Base-by-base conservation (phyloP, 2,888 invertebrate species). In the Drosophila kanekoi region DNA sequence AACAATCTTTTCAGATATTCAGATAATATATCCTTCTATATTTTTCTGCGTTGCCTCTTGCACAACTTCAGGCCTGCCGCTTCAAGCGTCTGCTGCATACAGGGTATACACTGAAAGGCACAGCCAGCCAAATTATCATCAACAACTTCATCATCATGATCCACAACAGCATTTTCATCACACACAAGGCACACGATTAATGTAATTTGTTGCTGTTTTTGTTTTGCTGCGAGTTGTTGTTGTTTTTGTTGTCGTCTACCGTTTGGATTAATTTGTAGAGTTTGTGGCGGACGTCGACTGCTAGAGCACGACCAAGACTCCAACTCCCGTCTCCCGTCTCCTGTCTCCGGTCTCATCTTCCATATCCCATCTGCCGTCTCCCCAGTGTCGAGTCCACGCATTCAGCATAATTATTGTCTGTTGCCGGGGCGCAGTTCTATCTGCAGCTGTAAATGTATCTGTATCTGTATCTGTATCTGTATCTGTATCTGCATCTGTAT, bases 201-300 rank as follows among this genome's bases (percentile, higher is more conserved):
- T 82, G 75, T 77, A 75, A 86, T 85, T 87, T 81, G 61, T 68
- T 77, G 75, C 43, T 79, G 60, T 66, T 79, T 57, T 68, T 72
- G 28, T 65, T 63, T 62, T n/a, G 44, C 23, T 28, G 28, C 28
- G 8, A 28, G 28, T 51, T 63, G 56, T 62, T 63, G 51, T 23
- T 58, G 52, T 52, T 71, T 38, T 63, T 67, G 60, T 59, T 72
- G 69, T 74, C 78, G 75, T 78, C 87, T 80, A 86, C 84, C 84
- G 81, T 83, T 86, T 73, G 89, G 89, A 89, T 85, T 85, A 85
- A 85, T 85, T 85, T 85, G 89, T 84, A 87, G 72, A 80, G 77
- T 70, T 77, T 80, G 77, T 61, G 62, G 64, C 60, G 67, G 69
- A 58, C 62, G 79, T 62, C 45, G 59, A 49, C 58, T 48, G 38